These are phyloP conservation scores for Bombus fervidus DNA, from an alignment of 1,140 invertebrate genomes.

Conservation along the genomic window DNA sequence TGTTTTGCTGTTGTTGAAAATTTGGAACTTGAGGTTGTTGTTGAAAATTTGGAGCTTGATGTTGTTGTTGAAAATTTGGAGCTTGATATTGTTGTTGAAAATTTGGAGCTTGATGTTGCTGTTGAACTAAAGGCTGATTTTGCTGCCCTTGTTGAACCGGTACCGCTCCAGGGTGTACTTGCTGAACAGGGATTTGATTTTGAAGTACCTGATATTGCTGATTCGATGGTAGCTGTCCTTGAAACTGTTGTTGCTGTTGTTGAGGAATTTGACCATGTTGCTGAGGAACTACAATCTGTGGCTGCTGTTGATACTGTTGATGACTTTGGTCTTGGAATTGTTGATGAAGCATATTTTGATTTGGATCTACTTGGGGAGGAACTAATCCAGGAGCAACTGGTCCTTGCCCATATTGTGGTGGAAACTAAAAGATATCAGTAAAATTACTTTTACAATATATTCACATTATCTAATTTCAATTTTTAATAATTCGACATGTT, in stretches of 20 bases:
- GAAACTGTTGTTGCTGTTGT: slow-evolving; percentile 44
- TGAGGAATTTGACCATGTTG: slow-evolving; percentile 56
- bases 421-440: slow-evolving; percentile 48
- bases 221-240: slow-evolving; percentile 52
- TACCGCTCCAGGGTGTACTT: neutral
- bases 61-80: neutral
- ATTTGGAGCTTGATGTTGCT: neutral
- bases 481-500: too few species aligned
- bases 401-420: slow-evolving; percentile 33
- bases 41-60: neutral
- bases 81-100: neutral
- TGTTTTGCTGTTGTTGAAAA: slow-evolving; percentile 43
- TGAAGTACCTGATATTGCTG: slow-evolving; percentile 73
- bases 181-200: slow-evolving; percentile 57
- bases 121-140: neutral
- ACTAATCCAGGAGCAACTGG: neutral
- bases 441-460: neutral
- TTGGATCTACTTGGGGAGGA: slow-evolving; percentile 46
- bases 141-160: slow-evolving; percentile 36
- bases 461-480: neutral
- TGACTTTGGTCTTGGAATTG: slow-evolving; percentile 61
- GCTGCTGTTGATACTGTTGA: slow-evolving; percentile 44
- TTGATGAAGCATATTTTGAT: slow-evolving; percentile 31
- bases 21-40: neutral
- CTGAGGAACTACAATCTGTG: slow-evolving; percentile 41